Evolutionary conservation across 2,113 vertebrate species (phyloP).

Genomic region (Zosterops borbonicus): DNA sequence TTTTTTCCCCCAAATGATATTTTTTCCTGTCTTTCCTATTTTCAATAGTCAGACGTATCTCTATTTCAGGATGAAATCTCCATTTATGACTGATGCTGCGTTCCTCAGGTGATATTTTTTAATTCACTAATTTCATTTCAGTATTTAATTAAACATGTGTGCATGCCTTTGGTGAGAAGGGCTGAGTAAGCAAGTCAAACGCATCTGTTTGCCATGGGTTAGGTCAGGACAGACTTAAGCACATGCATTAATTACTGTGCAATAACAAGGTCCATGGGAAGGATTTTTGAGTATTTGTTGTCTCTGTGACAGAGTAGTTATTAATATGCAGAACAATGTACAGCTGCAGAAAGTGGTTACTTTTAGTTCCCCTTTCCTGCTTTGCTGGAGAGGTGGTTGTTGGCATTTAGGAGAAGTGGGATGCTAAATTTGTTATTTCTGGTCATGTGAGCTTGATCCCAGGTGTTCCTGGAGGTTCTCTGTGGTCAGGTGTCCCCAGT

Average conservation of each 20-base stretch:
- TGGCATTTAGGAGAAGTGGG: background rate
- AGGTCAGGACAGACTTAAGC: background rate
- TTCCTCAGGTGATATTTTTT: background rate
- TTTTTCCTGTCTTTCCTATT: background rate
- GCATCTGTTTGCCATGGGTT: background rate
- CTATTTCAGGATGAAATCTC: background rate
- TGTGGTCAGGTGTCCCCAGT: background rate
- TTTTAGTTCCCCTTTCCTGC: background rate
- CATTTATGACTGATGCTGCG: background rate
- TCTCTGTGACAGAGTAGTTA: background rate
- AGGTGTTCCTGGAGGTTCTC: background rate
- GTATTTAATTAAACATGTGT: conserved; percentile 47
- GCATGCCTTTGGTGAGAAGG: conserved; percentile 13
- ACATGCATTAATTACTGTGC: background rate
- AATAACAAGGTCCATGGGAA: background rate
- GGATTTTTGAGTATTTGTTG: background rate
- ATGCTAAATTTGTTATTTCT: background rate
- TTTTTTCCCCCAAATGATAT: background rate
- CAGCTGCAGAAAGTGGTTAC: background rate
- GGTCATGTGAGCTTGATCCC: background rate
- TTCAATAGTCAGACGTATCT: background rate
- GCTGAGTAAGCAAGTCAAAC: conserved; percentile 43
- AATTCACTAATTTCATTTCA: conserved; percentile 52
- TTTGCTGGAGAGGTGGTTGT: background rate
- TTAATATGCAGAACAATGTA: background rate